Evolutionary conservation across 2,888 invertebrate species (phyloP).

Genomic region (Coleophora deauratella): DNA sequence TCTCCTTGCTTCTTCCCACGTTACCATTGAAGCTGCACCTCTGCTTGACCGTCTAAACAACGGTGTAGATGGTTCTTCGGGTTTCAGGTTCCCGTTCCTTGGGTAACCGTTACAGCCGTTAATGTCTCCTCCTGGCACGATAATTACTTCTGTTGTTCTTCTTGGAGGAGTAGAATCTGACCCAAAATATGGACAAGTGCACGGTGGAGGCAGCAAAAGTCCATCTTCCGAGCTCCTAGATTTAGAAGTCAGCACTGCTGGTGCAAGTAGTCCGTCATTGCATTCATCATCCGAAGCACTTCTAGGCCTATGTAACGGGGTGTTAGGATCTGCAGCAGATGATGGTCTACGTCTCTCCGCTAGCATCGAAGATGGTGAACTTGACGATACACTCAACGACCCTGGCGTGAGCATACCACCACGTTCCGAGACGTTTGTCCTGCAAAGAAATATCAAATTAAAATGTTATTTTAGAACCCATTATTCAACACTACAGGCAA

Average conservation of each 20-base stretch:
- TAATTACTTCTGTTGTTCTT: conserved; percentile 64
- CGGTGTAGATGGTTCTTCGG: conserved; percentile 55
- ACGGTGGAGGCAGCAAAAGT: conserved; percentile 80
- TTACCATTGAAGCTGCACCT: conserved; percentile 84
- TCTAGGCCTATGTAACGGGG: conserved; percentile 49
- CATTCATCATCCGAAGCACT: conserved; percentile 62
- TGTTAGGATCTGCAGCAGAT: conserved; percentile 47
- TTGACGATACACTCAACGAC: conserved; percentile 60
- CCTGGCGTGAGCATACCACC: conserved; percentile 64
- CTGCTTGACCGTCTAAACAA: conserved; percentile 69
- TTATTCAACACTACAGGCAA: too few species aligned
- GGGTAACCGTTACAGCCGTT: conserved; percentile 57
- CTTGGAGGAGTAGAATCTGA: conserved; percentile 75
- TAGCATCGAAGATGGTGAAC: conserved; percentile 65
- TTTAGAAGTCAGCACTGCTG: conserved; percentile 49
- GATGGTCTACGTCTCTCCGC: conserved; percentile 56
- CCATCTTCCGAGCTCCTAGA: conserved; percentile 64
- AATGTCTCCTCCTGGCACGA: conserved; percentile 70
- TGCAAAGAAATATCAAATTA: conserved; percentile 19
- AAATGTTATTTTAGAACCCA: not conserved
- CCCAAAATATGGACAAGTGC: conserved; percentile 88
- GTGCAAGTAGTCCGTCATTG: conserved; percentile 54
- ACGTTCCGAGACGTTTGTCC: conserved; percentile 56
- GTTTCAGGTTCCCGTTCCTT: conserved; percentile 46
- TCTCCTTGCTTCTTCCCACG: conserved; percentile 80